These are phyloP conservation scores for Aspidoscelis tigris DNA, from an alignment of 2,113 vertebrate species.

Conservation along the genomic window DNA sequence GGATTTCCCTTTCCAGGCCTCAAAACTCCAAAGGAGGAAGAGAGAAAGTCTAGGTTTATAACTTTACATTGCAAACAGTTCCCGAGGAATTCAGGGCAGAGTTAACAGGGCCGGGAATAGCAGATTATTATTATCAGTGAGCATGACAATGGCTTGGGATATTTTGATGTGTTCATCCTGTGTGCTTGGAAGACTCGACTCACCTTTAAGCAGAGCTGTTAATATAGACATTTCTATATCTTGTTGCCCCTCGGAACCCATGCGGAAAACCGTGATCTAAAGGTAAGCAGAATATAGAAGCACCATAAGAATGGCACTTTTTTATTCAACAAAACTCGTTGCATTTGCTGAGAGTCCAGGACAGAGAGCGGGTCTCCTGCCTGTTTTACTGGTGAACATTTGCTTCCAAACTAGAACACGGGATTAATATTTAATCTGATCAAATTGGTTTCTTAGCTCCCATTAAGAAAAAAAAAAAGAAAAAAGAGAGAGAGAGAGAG, in stretches of 20 bases:
- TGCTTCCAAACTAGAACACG: slow-evolving; percentile 21
- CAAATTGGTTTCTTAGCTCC: slow-evolving; percentile 10
- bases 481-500: not conserved
- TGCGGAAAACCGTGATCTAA: slow-evolving; percentile 96
- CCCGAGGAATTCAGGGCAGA: too few relatives aligned
- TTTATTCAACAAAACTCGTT: not conserved
- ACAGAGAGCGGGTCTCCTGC: not conserved
- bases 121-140: too few relatives aligned
- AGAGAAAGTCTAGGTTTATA: too few relatives aligned
- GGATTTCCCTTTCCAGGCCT: too few relatives aligned
- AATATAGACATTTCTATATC: slow-evolving; percentile 98
- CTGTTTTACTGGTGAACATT: not conserved
- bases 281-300: slow-evolving; percentile 26
- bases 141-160: too few relatives aligned
- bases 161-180: too few relatives aligned
- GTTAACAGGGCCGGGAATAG: too few relatives aligned
- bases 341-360: not conserved
- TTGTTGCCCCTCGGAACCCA: slow-evolving; percentile 95
- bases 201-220: slow-evolving; percentile 97
- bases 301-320: not conserved
- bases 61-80: too few relatives aligned
- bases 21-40: too few relatives aligned
- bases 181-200: slow-evolving; percentile 2
- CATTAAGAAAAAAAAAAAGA: not conserved
- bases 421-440: slow-evolving; percentile 32